Conservation (phyloP, 2,888 invertebrate species). For the Conops quadrifasciatus region DNA sequence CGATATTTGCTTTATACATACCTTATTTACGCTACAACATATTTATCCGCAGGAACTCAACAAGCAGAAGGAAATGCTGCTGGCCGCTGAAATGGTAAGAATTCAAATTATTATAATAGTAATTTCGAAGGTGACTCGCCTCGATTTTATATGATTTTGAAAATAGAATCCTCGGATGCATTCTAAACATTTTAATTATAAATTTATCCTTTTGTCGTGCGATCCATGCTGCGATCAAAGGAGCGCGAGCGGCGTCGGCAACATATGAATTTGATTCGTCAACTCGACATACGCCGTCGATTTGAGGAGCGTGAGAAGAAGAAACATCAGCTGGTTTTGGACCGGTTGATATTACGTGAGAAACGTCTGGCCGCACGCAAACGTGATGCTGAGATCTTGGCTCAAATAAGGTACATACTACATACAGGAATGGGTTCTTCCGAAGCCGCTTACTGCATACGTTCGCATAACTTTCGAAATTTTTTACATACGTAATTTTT, state of each 20-base stretch:
- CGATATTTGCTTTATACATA: constrained; percentile 21
- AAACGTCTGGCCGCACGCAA: constrained; percentile 79
- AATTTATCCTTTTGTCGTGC: no score
- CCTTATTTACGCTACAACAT: constrained; percentile 53
- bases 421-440: background rate
- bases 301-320: constrained; percentile 85
- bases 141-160: background rate
- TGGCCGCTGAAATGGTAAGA: constrained; percentile 82
- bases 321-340: constrained; percentile 75
- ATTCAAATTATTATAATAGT: background rate
- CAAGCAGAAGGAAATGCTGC: constrained; percentile 84
- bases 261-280: constrained; percentile 88
- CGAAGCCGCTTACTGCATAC: background rate
- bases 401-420: constrained; percentile 69
- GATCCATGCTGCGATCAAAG: no score
- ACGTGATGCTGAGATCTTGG: constrained; percentile 75
- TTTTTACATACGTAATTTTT: no score
- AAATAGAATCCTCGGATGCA: no score
- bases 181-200: no score
- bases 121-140: no score
- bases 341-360: constrained; percentile 85
- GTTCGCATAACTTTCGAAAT: no score
- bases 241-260: constrained; percentile 89
- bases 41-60: constrained; percentile 90
- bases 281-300: constrained; percentile 84